Percentiles rank a stretch among this genome's conserved stretches.
These are phyloP conservation scores for Crotophaga sulcirostris DNA, from an alignment of 2,113 vertebrate genomes.

Conservation along the genomic window DNA sequence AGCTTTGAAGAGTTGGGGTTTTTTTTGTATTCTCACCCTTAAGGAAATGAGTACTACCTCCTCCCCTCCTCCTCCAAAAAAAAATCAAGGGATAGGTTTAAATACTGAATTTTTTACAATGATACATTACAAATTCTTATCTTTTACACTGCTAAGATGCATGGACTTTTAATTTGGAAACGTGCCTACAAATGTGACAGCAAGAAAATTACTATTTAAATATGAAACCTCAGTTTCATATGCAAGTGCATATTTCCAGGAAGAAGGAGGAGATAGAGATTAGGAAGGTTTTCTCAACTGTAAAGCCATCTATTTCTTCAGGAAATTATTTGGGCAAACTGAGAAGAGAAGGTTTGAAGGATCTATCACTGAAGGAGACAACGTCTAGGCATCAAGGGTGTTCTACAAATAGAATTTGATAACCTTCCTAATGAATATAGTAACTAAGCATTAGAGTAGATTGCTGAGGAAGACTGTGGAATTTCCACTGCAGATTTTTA, in stretches of 20 bases:
- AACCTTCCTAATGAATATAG: not conserved
- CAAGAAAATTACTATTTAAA: not conserved
- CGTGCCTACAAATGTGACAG: not conserved
- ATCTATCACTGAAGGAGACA: not conserved
- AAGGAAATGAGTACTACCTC: not conserved
- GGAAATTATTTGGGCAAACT: not conserved
- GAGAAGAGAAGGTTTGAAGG: not conserved
- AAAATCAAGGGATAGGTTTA: not conserved
- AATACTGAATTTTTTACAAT: not conserved
- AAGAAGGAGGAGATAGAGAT: not conserved
- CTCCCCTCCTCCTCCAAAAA: not conserved
- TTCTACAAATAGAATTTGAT: not conserved
- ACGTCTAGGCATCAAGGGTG: not conserved
- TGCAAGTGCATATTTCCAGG: not conserved
- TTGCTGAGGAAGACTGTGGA: not conserved
- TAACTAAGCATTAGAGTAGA: not conserved
- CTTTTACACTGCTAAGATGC: not conserved
- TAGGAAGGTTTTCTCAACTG: not conserved
- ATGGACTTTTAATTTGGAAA: not conserved
- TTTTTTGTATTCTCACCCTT: not conserved
- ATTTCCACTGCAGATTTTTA: not conserved
- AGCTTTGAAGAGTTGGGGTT: not conserved
- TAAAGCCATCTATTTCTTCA: not conserved
- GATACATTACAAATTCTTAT: not conserved
- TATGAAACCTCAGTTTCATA: not conserved